Percentiles rank a stretch among this genome's conserved stretches.
phyloP scores from a whole-genome alignment of 2,888 invertebrate species.

The Sepioteuthis lessoniana region DNA sequence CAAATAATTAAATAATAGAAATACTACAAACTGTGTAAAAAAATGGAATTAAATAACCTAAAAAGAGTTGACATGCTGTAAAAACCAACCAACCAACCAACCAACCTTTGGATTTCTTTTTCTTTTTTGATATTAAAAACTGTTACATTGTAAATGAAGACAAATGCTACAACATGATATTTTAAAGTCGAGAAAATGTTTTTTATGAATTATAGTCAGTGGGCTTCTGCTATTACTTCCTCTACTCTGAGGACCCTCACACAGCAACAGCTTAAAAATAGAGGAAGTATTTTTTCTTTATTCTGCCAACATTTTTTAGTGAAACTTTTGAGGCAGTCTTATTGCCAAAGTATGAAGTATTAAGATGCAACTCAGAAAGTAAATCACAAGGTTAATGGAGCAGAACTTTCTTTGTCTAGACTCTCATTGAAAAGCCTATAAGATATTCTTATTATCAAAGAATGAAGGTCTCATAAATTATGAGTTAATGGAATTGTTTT shows the following conservation, averaged over 20 bases:
- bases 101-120: no score
- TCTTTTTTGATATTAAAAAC: no score
- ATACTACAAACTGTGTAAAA: no score
- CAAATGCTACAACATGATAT: no score
- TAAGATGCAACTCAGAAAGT: background rate
- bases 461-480: slow-evolving; percentile 1
- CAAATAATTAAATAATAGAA: no score
- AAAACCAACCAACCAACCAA: no score
- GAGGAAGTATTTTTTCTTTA: background rate
- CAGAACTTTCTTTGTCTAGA: background rate
- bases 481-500: background rate
- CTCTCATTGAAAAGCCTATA: background rate
- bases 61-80: no score
- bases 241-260: background rate
- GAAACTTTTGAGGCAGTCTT: background rate
- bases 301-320: background rate
- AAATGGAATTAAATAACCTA: no score
- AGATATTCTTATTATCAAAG: slow-evolving; percentile 17
- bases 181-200: no score
- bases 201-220: no score
- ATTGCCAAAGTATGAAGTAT: background rate
- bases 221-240: no score
- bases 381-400: slow-evolving; percentile 33
- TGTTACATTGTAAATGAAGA: no score
- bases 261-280: background rate